Base-by-base conservation (phyloP, 2,113 vertebrate genomes). In the Hiodon tergisus region DNA sequence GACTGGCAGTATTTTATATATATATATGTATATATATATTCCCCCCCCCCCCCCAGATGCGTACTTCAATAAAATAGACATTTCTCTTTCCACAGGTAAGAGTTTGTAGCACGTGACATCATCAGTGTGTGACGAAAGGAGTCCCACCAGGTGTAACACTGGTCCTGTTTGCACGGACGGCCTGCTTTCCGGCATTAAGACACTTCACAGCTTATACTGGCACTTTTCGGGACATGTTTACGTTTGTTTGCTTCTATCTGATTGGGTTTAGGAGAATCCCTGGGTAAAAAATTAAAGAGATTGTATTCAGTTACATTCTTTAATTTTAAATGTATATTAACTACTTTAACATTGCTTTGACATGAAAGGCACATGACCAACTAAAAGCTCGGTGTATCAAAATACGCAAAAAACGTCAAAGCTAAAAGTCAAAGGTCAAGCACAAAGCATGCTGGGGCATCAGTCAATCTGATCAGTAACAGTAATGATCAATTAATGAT, bases 201-300 rank as follows among this genome's bases (percentile, higher is more conserved):
- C 58, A 70, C 63, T 87, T 89, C 86, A 86, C 84, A 82, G 82
- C 86, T 85, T 79, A 85, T 78, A 81, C 68, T 69, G 79, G 75
- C 75, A 69, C 76, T 73, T 74, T 80, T 78, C 83, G 31, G 78
- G 77, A 53, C 74, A 78, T 76, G 78, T 81, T 79, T 67, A 75
- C 69, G 79, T 79, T 82, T 77, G 78, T 81, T 31, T 81, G 78
- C 78, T 78, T 82, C 83, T 86, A 82, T 82, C 80, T 89, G 84
- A 86, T 75, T 80, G 86, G 84, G 81, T 83, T 86, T 90, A 89
- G 87, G 87, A 86, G 78, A 84, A 65, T 72, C 83, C 91, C 91
- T 92, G 91, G 87, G 84, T 89, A 83, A 86, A 84, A 82, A 85
- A 79, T 86, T 84, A 82, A 83, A 75, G 78, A 74, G 85, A 81